Evolutionary conservation across 2,888 invertebrate genomes (phyloP).

Genomic region (Apotomis capreana): DNA sequence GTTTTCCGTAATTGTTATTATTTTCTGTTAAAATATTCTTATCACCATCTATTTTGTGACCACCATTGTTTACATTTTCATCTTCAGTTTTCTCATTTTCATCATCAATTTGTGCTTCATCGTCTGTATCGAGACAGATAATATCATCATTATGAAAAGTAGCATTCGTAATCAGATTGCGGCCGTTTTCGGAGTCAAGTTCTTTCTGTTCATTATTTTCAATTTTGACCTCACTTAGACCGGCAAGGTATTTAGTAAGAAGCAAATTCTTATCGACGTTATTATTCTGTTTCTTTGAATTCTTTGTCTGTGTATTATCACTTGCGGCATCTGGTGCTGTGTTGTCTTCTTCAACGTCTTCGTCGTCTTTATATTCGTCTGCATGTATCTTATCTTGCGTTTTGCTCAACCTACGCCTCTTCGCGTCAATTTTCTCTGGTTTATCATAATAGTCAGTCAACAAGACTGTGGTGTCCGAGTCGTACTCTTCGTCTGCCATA

Average conservation of each 20-base stretch:
- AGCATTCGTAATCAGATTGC: too few species aligned
- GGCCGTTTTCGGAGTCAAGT: too few species aligned
- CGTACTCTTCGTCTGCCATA: slow-evolving; percentile 19
- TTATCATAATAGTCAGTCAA: slow-evolving; percentile 3
- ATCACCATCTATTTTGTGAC: not conserved
- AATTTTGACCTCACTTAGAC: not conserved
- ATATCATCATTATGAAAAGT: not conserved
- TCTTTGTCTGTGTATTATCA: not conserved
- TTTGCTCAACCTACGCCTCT: slow-evolving; percentile 12
- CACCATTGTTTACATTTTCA: not conserved
- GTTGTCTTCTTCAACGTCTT: slow-evolving; percentile 2
- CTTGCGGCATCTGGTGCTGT: not conserved
- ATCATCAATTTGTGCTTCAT: slow-evolving; percentile 4
- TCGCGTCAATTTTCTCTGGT: slow-evolving; percentile 8
- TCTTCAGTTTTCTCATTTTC: not conserved
- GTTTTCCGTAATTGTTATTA: not conserved
- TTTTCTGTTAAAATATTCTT: not conserved
- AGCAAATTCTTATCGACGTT: not conserved
- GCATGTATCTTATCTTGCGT: not conserved
- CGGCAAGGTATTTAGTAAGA: slow-evolving; percentile 1
- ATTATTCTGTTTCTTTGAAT: not conserved
- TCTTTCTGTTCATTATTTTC: not conserved
- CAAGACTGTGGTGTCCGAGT: slow-evolving; percentile 15
- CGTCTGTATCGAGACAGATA: slow-evolving; percentile 20
- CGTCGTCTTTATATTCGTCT: not conserved